A percentile compares a stretch with the other conserved stretches of the same genome.
Evolutionary conservation across 2,797 vertebrate genomes (phyloP).

Genomic region (Ceryle rudis): DNA sequence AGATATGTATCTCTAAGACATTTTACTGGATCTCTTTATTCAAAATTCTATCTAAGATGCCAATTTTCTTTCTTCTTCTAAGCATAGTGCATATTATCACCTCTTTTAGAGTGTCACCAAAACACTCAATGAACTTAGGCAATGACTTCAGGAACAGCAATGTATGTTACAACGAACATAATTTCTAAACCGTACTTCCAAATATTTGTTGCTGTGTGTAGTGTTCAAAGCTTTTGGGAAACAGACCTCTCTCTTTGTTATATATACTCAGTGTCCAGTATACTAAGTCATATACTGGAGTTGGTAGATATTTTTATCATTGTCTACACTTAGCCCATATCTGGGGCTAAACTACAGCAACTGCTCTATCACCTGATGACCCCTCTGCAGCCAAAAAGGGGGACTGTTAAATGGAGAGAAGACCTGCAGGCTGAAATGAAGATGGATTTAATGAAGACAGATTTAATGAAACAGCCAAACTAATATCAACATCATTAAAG

Average conservation of each 20-base stretch:
- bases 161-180: not conserved
- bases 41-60: not conserved
- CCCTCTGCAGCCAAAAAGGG: not conserved
- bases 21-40: not conserved
- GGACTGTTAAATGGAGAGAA: not conserved
- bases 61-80: not conserved
- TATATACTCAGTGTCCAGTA: not conserved
- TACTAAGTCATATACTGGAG: not conserved
- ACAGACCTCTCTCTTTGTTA: not conserved
- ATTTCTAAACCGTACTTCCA: not conserved
- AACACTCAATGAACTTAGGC: not conserved
- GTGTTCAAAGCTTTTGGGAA: not conserved
- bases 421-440: not conserved
- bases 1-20: not conserved
- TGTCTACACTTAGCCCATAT: not conserved
- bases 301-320: not conserved
- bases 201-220: not conserved
- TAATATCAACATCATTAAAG: not conserved
- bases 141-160: not conserved
- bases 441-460: not conserved
- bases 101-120: not conserved
- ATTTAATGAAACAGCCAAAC: not conserved
- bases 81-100: not conserved
- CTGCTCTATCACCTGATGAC: not conserved
- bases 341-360: not conserved